A percentile compares a stretch with the other conserved stretches of the same genome.
Conservation (phyloP, 1,140 invertebrate species). For the Drosophila pectinifera region DNA sequence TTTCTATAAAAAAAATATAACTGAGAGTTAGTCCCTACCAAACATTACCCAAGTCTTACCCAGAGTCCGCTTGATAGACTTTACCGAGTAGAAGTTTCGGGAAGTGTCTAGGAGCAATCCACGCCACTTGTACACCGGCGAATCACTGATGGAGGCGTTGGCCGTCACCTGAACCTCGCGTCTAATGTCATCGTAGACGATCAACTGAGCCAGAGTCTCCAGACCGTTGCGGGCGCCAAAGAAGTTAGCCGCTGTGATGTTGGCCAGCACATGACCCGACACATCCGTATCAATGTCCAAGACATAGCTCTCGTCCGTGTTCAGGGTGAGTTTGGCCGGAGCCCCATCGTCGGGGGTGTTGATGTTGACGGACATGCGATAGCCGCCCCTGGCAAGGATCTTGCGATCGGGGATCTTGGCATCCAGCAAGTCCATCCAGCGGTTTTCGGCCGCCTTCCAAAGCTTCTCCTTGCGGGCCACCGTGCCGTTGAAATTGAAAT, state of each 20-base stretch:
- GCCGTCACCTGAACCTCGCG: constrained; percentile 86
- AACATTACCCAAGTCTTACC: constrained; percentile 85
- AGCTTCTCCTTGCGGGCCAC: constrained; percentile 46
- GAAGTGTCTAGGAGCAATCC: constrained; percentile 92
- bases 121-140: constrained; percentile 90
- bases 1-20: too few relatives aligned
- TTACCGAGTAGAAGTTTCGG: constrained; percentile 90
- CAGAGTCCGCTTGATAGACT: constrained; percentile 89
- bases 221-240: constrained; percentile 91
- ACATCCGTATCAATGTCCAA: constrained; percentile 86
- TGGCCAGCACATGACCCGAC: constrained; percentile 85
- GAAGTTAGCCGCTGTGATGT: constrained; percentile 88
- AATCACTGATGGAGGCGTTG: constrained; percentile 88
- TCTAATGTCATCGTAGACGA: constrained; percentile 88
- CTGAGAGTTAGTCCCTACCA: too few relatives aligned
- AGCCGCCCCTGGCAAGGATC: constrained; percentile 58
- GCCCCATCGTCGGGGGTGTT: constrained; percentile 32
- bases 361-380: constrained; percentile 75
- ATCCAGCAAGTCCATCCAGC: constrained; percentile 62
- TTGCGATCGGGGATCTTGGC: constrained; percentile 66
- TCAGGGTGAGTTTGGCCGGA: constrained; percentile 85
- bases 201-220: constrained; percentile 92
- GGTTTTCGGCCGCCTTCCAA: constrained; percentile 61
- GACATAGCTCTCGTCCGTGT: constrained; percentile 89
- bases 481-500: constrained; percentile 51